A percentile compares a stretch with the other conserved stretches of the same genome.
Conservation (phyloP, 2,113 vertebrate genomes). For the Anguilla japonica region DNA sequence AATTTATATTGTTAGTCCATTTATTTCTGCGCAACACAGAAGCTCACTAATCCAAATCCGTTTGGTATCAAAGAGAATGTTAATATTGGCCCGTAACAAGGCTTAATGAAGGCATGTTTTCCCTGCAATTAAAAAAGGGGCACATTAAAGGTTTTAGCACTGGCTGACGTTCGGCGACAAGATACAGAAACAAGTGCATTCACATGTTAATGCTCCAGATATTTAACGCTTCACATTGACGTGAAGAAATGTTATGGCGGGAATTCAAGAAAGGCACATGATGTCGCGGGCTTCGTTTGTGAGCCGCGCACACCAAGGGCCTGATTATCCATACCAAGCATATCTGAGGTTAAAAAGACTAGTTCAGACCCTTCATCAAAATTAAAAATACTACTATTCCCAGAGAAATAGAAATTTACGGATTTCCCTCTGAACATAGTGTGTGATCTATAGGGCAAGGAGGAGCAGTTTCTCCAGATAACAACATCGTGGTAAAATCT, state of each 20-base stretch:
- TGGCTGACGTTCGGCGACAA: background rate
- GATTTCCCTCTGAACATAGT: background rate
- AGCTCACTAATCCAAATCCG: conserved; percentile 14
- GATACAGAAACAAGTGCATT: background rate
- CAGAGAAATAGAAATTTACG: background rate
- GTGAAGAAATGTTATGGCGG: too few relatives aligned
- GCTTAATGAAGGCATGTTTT: conserved; percentile 20
- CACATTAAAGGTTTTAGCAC: conserved; percentile 21
- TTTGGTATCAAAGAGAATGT: conserved; percentile 14
- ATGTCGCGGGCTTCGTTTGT: background rate
- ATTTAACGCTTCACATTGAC: background rate
- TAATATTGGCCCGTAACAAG: conserved; percentile 6
- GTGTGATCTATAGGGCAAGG: conserved; percentile 8
- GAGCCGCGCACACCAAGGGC: background rate
- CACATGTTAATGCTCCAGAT: background rate
- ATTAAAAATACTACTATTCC: background rate
- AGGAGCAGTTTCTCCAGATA: background rate
- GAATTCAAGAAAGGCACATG: background rate
- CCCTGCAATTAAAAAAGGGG: conserved; percentile 23
- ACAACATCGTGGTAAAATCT: background rate
- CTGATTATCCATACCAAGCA: background rate
- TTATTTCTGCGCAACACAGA: background rate
- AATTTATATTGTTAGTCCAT: conserved; percentile 21
- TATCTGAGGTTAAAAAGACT: background rate
- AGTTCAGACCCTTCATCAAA: background rate